These are phyloP conservation scores for Zygaena filipendulae DNA, from an alignment of 2,888 invertebrate species.

Conservation along the genomic window DNA sequence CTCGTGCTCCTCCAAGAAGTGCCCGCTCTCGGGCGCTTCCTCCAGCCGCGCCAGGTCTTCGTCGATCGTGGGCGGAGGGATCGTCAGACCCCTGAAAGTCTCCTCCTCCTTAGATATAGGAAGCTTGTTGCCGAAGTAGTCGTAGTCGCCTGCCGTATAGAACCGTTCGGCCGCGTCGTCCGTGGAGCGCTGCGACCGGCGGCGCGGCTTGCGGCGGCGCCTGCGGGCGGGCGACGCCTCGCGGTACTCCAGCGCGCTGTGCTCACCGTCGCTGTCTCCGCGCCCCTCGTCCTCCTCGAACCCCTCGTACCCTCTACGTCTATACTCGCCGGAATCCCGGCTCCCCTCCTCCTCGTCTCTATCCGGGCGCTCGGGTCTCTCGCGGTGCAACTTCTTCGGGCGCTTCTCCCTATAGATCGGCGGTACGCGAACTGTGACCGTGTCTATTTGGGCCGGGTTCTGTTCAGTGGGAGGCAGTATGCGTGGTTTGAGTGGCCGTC, in stretches of 20 bases:
- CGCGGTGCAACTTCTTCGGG: conserved; percentile 51
- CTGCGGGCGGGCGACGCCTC: conserved; percentile 35
- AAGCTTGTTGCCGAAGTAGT: conserved; percentile 44
- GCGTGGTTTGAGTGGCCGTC: conserved; percentile 40
- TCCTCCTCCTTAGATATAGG: conserved; percentile 48
- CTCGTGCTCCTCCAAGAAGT: conserved; percentile 43
- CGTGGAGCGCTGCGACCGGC: conserved; percentile 33
- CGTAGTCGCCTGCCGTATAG: conserved; percentile 39
- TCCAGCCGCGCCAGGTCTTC: conserved; percentile 40
- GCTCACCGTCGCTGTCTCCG: conserved; percentile 33
- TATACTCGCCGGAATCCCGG: conserved; percentile 7
- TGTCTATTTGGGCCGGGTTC: conserved; percentile 58
- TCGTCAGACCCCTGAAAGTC: conserved; percentile 30
- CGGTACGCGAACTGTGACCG: conserved; percentile 59
- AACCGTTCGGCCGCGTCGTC: conserved; percentile 12
- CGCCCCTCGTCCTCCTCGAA: conserved; percentile 19
- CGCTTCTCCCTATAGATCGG: conserved; percentile 55
- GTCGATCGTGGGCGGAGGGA: conserved; percentile 45
- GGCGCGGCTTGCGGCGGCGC: conserved; percentile 36
- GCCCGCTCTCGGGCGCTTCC: conserved; percentile 21
- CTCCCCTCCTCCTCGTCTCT: conserved; percentile 28
- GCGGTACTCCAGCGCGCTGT: conserved; percentile 27
- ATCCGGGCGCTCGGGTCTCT: conserved; percentile 27
- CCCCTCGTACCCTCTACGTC: conserved; percentile 9
- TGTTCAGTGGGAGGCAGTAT: conserved; percentile 60